Evolutionary conservation across 2,113 vertebrate genomes (phyloP).

Genomic region (Hippocampus mohnikei): DNA sequence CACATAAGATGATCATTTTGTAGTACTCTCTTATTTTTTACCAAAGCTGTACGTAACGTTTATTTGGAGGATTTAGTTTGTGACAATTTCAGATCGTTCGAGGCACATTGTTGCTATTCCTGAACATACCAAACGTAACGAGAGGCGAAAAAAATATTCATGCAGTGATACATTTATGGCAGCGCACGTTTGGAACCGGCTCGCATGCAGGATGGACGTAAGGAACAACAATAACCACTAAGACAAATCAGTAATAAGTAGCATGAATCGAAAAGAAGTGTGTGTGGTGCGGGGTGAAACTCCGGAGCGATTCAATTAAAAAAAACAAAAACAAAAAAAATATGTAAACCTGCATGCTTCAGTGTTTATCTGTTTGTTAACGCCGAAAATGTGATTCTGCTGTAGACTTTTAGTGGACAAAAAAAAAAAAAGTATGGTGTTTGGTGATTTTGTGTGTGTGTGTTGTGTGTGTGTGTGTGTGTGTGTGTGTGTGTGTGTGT

Average conservation of each 20-base stretch:
- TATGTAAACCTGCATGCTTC: slow-evolving; percentile 94
- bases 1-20: neutral
- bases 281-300: neutral
- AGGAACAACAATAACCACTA: slow-evolving; percentile 22
- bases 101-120: slow-evolving; percentile 78
- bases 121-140: slow-evolving; percentile 91
- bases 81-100: slow-evolving; percentile 18
- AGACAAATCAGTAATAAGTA: slow-evolving; percentile 73
- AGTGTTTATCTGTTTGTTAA: slow-evolving; percentile 88
- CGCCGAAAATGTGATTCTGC: slow-evolving; percentile 85
- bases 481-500: neutral
- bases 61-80: neutral
- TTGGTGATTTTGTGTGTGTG: slow-evolving; percentile 84
- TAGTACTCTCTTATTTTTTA: neutral
- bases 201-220: slow-evolving; percentile 47
- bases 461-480: slow-evolving; percentile 81
- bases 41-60: neutral
- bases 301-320: slow-evolving; percentile 21
- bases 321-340: slow-evolving; percentile 35
- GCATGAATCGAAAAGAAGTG: slow-evolving; percentile 80
- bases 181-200: neutral
- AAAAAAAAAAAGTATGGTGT: slow-evolving; percentile 80
- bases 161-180: neutral
- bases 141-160: slow-evolving; percentile 58
- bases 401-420: slow-evolving; percentile 81